Base-by-base conservation (phyloP, 2,797 vertebrate species). In the Chaunax sp. region DNA sequence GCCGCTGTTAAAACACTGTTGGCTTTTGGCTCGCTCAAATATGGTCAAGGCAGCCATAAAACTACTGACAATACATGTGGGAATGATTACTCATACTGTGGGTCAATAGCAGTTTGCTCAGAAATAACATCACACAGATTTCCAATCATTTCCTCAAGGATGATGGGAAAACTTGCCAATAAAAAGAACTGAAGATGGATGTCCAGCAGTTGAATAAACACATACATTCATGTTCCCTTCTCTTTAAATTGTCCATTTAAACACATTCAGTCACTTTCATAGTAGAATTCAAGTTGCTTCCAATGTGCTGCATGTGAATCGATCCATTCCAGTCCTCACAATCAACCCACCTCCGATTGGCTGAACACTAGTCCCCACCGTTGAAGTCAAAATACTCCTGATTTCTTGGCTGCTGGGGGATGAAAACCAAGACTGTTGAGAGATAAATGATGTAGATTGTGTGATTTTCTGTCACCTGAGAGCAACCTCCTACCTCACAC, bases 391-490 rank as follows among this genome's bases (percentile, higher is more conserved):
- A 37, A 66, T 20, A 6, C 23, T 68, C 23, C 68, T 55, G 73
- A 63, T 74, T 76, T 65, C 50, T 37, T 6, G 40, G 74, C 45
- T 33, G 44, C 55, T 5, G 44, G 3, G 23, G 49, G 30, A 18
- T 7, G 16, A 43, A n/a, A 43, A 22, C 19, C 50, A 15, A 15
- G 64, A 20, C 19, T 57, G 47, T 59, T 57, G 47, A 64, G 28
- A 66, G 63, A 37, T 72, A 38, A 74, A 60, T 7, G 44, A 59
- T 12, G 47, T 14, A 54, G 67, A 52, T 57, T 61, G 59, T 47
- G 45, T 64, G 77, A 80, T 75, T 79, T 87, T 52, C 75, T 55
- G 77, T 78, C 57, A 66, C 60, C 62, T 81, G 71, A 8, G 47
- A 73, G 68, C 53, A 44, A 64, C 52, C 57, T 1, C 41, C 44